These are phyloP conservation scores for Sebastes melanostomus DNA, from an alignment of 2,797 vertebrate species.

Conservation along the genomic window DNA sequence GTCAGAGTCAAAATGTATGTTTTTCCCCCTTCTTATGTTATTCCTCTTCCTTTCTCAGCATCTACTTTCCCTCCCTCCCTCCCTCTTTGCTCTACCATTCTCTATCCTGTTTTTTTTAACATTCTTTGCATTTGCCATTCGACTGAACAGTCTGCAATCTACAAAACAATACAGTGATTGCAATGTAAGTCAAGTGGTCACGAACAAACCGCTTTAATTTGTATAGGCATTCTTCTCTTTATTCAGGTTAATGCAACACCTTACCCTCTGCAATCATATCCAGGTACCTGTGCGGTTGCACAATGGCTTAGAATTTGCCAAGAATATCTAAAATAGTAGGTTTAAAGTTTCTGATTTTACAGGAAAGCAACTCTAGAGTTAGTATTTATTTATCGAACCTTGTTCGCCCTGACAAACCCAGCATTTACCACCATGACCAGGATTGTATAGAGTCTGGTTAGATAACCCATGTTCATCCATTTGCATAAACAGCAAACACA, in stretches of 20 bases:
- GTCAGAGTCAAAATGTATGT: not conserved
- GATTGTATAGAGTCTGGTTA: not conserved
- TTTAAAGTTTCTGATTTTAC: not conserved
- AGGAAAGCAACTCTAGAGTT: not conserved
- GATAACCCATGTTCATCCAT: not conserved
- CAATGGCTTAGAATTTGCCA: not conserved
- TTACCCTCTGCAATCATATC: not conserved
- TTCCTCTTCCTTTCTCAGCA: not conserved
- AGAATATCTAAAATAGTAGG: not conserved
- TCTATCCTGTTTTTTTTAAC: not conserved
- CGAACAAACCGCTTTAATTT: not conserved
- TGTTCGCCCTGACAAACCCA: not conserved
- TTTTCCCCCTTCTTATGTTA: no score
- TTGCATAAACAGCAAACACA: constrained; percentile 15
- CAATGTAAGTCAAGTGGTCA: not conserved
- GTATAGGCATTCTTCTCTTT: not conserved
- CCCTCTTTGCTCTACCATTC: not conserved
- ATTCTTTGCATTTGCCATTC: not conserved
- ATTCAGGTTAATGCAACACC: not conserved
- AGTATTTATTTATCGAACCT: not conserved
- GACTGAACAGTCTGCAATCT: not conserved
- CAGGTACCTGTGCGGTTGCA: not conserved
- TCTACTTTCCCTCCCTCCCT: not conserved
- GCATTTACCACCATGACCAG: not conserved
- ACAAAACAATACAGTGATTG: not conserved